Conservation (phyloP, 2,797 vertebrate species). For the Manis pentadactyla region DNA sequence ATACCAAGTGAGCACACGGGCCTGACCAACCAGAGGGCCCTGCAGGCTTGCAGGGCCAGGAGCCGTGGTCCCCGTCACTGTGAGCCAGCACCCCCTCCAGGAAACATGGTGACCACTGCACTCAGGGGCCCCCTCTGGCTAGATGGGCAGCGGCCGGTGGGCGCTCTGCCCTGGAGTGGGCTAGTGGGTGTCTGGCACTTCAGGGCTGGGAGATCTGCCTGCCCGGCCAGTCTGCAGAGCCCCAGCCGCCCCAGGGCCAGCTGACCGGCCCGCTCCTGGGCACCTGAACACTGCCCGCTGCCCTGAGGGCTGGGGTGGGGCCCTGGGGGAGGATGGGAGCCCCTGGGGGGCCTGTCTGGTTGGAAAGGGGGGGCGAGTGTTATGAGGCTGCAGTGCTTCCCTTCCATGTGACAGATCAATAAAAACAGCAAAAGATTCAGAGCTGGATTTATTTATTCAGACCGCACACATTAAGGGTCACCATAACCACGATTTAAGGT, state of each 20-base stretch:
- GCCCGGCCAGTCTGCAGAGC: not conserved
- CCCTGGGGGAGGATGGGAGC: rapidly evolving
- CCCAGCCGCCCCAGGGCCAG: not conserved
- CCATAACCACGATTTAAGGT: rapidly evolving
- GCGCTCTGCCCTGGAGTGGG: not conserved
- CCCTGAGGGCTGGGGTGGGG: not conserved
- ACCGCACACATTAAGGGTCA: too few relatives aligned
- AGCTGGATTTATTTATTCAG: not conserved
- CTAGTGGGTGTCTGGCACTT: rapidly evolving
- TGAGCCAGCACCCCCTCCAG: not conserved
- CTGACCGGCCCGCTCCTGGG: not conserved
- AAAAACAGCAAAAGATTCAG: not conserved
- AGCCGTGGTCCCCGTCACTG: rapidly evolving
- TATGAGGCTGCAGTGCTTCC: too few relatives aligned
- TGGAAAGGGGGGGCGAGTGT: not conserved
- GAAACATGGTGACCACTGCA: rapidly evolving
- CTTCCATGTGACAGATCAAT: not conserved
- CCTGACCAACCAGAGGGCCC: not conserved
- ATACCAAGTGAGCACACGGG: rapidly evolving
- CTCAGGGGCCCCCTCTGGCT: not conserved
- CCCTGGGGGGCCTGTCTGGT: rapidly evolving
- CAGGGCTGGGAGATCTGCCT: not conserved
- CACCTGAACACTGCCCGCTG: rapidly evolving
- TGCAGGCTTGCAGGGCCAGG: too few relatives aligned
- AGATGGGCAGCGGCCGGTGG: not conserved